Base-by-base conservation (phyloP, 2,888 invertebrate species). In the Euplexia lucipara region DNA sequence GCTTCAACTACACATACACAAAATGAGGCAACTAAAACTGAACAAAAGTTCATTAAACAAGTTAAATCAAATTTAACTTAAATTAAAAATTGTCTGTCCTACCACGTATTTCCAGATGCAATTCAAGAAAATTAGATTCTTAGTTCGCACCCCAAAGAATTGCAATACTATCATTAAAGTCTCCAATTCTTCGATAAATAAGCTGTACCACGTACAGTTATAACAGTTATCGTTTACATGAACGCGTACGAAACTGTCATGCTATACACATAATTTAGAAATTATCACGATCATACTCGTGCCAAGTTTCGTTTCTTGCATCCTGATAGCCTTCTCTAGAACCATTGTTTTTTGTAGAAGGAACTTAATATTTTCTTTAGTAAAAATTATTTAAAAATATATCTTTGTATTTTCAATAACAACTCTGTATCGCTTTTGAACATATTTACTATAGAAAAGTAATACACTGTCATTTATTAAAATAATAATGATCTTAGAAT, bases 161-260 rank as follows among this genome's bases (percentile, higher is more conserved):
- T 16, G n/a, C 42, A 18, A 16, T 37, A 20, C 16, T 14, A n/a
- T 26, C 49, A 51, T 47, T 35, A 57, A 47, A 76, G 30, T 39
- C 52, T 49, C 7, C 30, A 58, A 76, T 63, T 51, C 12, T 12
- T 65, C 59, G 52, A 78, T 65, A 47, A 56, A 72, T 57, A 44
- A 57, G 32, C 68, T 8, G 45, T 47, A 45, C 59, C 62, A 79
- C 77, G 79, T 75, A 51, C 49, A 42, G 49, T 47, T 45, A 44
- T 74, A 74, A 78, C 67, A 59, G 75, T 79, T 75, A 79, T 65
- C 60, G 58, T 69, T 69, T 69, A 74, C 53, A 68, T 57, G 59
- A 63, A 58, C 49, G 42, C 34, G 73, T 42, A 59, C 49, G 49
- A 59, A 75, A 75, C 58, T 68, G 53, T 52, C 68, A 45, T 60